phyloP scores from a whole-genome alignment of 2,113 vertebrate genomes.

The Chunga burmeisteri region DNA sequence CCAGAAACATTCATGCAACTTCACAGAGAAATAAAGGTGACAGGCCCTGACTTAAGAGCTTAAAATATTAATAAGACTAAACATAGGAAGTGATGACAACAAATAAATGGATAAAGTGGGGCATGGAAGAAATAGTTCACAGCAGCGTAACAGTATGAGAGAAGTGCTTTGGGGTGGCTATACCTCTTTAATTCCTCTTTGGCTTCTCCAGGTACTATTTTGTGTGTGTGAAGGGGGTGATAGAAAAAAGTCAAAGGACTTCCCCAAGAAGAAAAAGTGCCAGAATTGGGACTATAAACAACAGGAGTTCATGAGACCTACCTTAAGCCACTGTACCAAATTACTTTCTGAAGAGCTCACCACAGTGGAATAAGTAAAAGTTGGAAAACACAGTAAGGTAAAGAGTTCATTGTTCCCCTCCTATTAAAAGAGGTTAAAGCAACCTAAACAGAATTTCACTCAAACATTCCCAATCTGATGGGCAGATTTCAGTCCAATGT shows the following conservation, averaged over 20 bases:
- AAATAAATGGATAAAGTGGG: neutral
- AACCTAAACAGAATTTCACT: constrained; percentile 23
- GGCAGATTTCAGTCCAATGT: neutral
- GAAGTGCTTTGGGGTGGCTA: neutral
- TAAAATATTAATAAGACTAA: constrained; percentile 30
- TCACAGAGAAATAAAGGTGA: neutral
- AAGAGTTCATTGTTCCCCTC: neutral
- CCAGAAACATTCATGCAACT: neutral
- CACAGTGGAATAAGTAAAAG: neutral
- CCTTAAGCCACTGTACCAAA: neutral
- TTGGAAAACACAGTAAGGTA: neutral
- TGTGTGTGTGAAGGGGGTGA: neutral
- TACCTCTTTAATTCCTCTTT: neutral
- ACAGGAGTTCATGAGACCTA: neutral
- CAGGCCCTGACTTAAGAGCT: neutral
- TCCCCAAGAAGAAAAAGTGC: neutral
- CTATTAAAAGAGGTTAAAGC: neutral
- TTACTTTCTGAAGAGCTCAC: neutral
- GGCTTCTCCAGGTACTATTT: neutral
- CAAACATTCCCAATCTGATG: neutral
- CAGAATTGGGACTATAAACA: neutral
- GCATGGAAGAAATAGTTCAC: neutral
- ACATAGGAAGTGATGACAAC: neutral
- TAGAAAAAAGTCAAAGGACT: neutral
- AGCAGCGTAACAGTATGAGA: neutral